Conservation (phyloP, 2,888 invertebrate species). For the Aelia acuminata region DNA sequence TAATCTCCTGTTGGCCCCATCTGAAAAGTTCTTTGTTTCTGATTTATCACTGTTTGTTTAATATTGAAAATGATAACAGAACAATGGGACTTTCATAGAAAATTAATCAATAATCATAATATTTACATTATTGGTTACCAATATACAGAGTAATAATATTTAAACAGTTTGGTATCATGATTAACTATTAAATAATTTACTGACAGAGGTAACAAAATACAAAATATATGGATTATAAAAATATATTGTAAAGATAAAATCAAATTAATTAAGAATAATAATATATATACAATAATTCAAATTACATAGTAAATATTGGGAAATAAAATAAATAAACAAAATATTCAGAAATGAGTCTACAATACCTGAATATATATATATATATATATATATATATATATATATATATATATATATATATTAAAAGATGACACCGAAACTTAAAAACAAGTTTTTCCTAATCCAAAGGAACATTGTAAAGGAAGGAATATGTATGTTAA, state of each 20-base stretch:
- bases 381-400: too few relatives aligned
- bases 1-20: conserved; percentile 65
- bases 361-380: too few relatives aligned
- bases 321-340: neutral
- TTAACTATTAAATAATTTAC: neutral
- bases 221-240: neutral
- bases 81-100: neutral
- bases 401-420: too few relatives aligned
- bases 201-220: neutral
- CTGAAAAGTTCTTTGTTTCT: conserved; percentile 58
- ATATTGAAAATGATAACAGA: conserved; percentile 15
- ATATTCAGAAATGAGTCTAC: neutral
- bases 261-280: neutral
- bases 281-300: too few relatives aligned
- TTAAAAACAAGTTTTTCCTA: too few relatives aligned
- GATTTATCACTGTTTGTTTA: conserved; percentile 44
- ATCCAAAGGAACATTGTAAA: too few relatives aligned
- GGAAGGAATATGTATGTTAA: too few relatives aligned
- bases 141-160: neutral
- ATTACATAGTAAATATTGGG: too few relatives aligned
- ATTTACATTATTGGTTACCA: conserved; percentile 20
- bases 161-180: neutral
- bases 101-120: conserved; percentile 34
- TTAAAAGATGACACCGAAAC: too few relatives aligned
- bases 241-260: neutral